These are phyloP conservation scores for Tachina grossa DNA, from an alignment of 2,888 invertebrate species.

Conservation along the genomic window DNA sequence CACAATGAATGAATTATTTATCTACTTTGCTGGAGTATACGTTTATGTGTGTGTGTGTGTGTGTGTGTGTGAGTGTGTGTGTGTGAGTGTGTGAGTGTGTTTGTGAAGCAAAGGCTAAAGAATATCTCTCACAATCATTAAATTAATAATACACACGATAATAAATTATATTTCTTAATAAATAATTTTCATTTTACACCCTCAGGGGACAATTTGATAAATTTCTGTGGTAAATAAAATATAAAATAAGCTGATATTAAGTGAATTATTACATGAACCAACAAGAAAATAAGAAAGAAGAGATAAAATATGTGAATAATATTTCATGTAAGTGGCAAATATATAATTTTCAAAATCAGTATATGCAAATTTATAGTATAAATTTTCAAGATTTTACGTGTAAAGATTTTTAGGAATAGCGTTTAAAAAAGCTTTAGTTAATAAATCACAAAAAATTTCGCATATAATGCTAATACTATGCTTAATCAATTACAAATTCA, in stretches of 20 bases:
- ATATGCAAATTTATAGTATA: too few species aligned
- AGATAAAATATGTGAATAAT: background rate
- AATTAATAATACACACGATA: slow-evolving; percentile 67
- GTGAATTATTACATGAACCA: slow-evolving; percentile 41
- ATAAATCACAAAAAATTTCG: too few species aligned
- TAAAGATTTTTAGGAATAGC: too few species aligned
- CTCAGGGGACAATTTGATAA: slow-evolving; percentile 65
- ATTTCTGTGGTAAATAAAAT: slow-evolving; percentile 39
- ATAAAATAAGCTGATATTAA: slow-evolving; percentile 42
- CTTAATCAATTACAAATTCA: too few species aligned
- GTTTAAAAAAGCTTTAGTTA: too few species aligned
- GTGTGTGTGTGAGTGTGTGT: background rate
- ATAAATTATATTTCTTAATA: slow-evolving; percentile 69
- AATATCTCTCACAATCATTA: slow-evolving; percentile 48
- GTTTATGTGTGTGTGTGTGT: background rate
- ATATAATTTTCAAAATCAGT: too few species aligned
- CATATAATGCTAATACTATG: too few species aligned
- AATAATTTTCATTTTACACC: slow-evolving; percentile 64
- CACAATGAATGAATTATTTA: slow-evolving; percentile 21
- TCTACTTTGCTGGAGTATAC: background rate
- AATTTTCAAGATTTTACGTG: too few species aligned
- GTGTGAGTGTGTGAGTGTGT: background rate
- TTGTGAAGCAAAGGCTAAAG: background rate
- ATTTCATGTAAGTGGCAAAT: too few species aligned
- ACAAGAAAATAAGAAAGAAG: background rate